These are phyloP conservation scores for Natator depressus DNA, from an alignment of 2,113 vertebrate genomes.

Conservation along the genomic window DNA sequence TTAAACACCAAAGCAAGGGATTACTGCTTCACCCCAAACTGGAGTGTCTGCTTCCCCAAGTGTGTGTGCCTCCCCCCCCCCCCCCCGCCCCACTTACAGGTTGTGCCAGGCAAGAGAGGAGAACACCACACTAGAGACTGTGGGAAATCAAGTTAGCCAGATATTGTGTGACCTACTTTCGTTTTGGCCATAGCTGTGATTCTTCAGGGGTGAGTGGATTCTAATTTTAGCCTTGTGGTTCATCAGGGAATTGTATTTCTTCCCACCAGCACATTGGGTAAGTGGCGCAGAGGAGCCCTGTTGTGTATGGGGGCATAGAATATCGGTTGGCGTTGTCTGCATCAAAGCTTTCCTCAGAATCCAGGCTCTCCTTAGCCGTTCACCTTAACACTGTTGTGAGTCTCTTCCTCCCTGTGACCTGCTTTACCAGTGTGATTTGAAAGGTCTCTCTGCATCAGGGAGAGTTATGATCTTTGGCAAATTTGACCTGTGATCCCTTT, in stretches of 20 bases:
- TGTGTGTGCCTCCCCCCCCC: accelerated
- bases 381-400: background rate
- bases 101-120: slow-evolving; percentile 48
- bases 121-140: slow-evolving; percentile 45
- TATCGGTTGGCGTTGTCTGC: background rate
- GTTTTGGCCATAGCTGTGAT: slow-evolving; percentile 59
- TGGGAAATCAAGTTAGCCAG: slow-evolving; percentile 67
- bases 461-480: slow-evolving; percentile 36
- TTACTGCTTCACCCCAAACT: background rate
- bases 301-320: background rate
- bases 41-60: accelerated
- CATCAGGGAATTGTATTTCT: slow-evolving; percentile 23
- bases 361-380: background rate
- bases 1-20: background rate
- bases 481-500: slow-evolving; percentile 40
- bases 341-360: background rate
- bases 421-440: accelerated
- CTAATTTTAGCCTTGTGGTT: slow-evolving; percentile 70
- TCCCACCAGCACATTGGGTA: accelerated
- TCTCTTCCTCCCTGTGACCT: slow-evolving; percentile 16
- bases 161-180: slow-evolving; percentile 70
- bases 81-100: slow-evolving; percentile 21
- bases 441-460: background rate
- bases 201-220: slow-evolving; percentile 64
- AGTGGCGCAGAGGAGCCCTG: background rate